Conservation (phyloP, 2,888 invertebrate genomes). For the Ophion ventricosus region DNA sequence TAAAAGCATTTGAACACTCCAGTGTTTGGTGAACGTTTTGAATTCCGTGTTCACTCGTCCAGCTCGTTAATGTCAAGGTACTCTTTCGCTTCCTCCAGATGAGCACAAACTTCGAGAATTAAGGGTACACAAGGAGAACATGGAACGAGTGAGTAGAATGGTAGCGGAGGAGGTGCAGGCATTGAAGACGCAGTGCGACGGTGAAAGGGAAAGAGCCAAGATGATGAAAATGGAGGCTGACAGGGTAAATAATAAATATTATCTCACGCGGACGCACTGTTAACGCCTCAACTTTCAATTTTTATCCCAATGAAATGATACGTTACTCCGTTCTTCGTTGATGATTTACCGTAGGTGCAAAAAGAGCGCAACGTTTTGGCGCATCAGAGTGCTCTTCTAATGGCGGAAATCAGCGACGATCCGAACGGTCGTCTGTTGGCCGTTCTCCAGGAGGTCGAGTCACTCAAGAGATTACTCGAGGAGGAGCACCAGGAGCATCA, state of each 20-base stretch:
- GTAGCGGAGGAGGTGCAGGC: conserved; percentile 87
- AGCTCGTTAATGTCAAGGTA: not conserved
- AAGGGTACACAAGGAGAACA: conserved; percentile 85
- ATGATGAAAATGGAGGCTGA: conserved; percentile 82
- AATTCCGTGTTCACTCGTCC: not conserved
- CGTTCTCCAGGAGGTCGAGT: conserved; percentile 86
- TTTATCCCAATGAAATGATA: not conserved
- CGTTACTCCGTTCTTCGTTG: not conserved
- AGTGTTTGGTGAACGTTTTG: not conserved
- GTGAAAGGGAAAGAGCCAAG: conserved; percentile 86
- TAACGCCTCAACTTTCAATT: not conserved
- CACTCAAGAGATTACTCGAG: conserved; percentile 86
- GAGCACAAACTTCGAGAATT: conserved; percentile 73
- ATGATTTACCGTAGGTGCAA: conserved; percentile 84
- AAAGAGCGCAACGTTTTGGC: conserved; percentile 87
- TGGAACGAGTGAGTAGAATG: conserved; percentile 87
- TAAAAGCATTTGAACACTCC: not conserved
- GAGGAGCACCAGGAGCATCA: conserved; percentile 86
- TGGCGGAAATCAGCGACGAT: conserved; percentile 86
- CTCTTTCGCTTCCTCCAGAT: conserved; percentile 62
- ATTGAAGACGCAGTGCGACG: conserved; percentile 86
- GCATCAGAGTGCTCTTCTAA: conserved; percentile 88
- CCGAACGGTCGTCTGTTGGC: conserved; percentile 84
- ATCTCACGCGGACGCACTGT: not conserved
- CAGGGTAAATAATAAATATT: conserved; percentile 73